A percentile compares a stretch with the other conserved stretches of the same genome.
Evolutionary conservation across 2,888 invertebrate genomes (phyloP).

Genomic region (Melanostoma mellinum): DNA sequence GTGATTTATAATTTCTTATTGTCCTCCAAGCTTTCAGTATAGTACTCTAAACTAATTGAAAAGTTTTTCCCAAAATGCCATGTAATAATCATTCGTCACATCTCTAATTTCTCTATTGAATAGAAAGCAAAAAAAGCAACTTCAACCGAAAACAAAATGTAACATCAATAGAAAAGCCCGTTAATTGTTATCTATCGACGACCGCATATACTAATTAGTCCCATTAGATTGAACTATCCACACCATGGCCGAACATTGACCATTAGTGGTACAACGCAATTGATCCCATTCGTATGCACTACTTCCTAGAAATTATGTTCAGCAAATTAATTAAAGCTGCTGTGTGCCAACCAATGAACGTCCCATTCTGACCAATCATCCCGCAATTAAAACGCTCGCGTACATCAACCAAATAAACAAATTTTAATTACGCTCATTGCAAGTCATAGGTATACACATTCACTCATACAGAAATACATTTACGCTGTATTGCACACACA

Average conservation of each 20-base stretch:
- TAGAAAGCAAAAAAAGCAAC: not conserved
- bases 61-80: too few species aligned
- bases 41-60: too few species aligned
- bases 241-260: conserved; percentile 62
- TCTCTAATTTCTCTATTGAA: too few species aligned
- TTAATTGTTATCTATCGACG: conserved; percentile 62
- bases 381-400: conserved; percentile 73
- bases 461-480: conserved; percentile 17
- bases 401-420: conserved; percentile 70
- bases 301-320: conserved; percentile 62
- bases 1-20: too few species aligned
- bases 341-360: conserved; percentile 36
- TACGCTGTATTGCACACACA: conserved; percentile 6
- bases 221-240: conserved; percentile 67
- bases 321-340: conserved; percentile 71
- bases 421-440: conserved; percentile 71
- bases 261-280: conserved; percentile 69
- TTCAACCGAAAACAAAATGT: conserved; percentile 8
- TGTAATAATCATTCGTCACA: too few species aligned
- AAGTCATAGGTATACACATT: conserved; percentile 16
- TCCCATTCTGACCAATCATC: conserved; percentile 66
- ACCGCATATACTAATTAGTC: conserved; percentile 68
- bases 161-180: conserved; percentile 55
- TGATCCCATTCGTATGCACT: conserved; percentile 60
- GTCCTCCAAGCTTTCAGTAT: too few species aligned